Conservation (phyloP, 2,113 vertebrate genomes). For the Corydoras maculifer region DNA sequence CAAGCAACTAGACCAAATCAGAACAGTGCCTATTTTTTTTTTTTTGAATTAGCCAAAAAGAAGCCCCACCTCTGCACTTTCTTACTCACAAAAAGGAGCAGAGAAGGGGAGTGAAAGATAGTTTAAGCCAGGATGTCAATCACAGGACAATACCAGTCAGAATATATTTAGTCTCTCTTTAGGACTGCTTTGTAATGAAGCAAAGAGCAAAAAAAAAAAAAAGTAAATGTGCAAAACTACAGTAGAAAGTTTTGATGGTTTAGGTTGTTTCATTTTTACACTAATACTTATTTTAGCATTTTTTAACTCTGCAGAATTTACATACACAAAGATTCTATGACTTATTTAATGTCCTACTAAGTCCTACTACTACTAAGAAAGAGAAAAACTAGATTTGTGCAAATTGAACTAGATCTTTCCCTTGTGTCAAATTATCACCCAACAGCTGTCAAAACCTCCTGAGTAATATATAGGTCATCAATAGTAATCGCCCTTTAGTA, state of each 20-base stretch:
- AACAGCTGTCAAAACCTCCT: too few relatives aligned
- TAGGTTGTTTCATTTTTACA: neutral
- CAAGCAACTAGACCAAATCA: constrained; percentile 44
- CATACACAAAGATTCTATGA: too few relatives aligned
- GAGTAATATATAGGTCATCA: too few relatives aligned
- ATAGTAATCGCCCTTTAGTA: too few relatives aligned
- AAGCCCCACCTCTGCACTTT: neutral
- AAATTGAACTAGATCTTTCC: too few relatives aligned
- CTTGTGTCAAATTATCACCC: too few relatives aligned
- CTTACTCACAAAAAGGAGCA: constrained; percentile 20
- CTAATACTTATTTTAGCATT: too few relatives aligned
- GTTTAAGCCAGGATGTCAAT: constrained; percentile 51
- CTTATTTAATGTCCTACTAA: too few relatives aligned
- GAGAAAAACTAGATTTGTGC: too few relatives aligned
- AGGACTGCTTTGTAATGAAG: constrained; percentile 56
- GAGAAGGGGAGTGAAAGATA: neutral
- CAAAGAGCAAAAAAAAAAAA: neutral
- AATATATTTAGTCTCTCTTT: constrained; percentile 51
- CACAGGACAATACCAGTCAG: constrained; percentile 65
- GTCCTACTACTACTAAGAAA: too few relatives aligned
- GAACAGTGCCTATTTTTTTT: constrained; percentile 25
- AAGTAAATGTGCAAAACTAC: neutral
- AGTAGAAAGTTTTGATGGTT: neutral
- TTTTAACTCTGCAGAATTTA: too few relatives aligned
- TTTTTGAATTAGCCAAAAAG: constrained; percentile 28